Base-by-base conservation (phyloP, 2,797 vertebrate genomes). In the Myotis myotis region DNA sequence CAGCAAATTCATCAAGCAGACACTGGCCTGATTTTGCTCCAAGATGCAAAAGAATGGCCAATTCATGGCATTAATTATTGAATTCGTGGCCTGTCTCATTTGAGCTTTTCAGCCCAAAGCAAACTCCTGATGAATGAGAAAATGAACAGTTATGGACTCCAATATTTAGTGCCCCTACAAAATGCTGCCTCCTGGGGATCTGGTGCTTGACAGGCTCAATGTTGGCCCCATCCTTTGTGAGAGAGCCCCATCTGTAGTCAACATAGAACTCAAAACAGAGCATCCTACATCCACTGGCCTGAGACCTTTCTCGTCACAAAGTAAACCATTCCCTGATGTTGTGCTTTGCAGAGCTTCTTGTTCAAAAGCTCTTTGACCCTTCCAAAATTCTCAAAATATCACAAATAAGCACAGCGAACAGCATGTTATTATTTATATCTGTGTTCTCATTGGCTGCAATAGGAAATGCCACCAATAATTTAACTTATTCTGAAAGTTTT, bases 81-180 rank as follows among this genome's bases (percentile, higher is more conserved):
- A 87, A 81, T 25, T 36, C 13, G 5, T 51, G 25, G 33, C 55
- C 92, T 94, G 53, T 93, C 87, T 88, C 79, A 79, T 55, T 91
- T 97, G 75, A 87, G 82, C 41, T 68, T 81, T 95, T 94, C 89
- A 70, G 83, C 80, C 80, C 87, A 84, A 78, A 96, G 87, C 53
- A 25, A 25, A 72, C 84, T 78, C 51, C n/a, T 95, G 53, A 82
- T 62, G 47, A 79, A 71, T 81, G 51, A 95, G 89, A 70, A 93
- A 89, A 71, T 80, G 44, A 80, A 89, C 57, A 57, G 49, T 64
- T 72, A 30, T 11, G 49, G 30, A 66, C 30, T 17, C 36, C n/a
- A 83, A 17, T 49, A 23, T 28, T 53, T 11, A 72, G 70, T 20
- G 30, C 12, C 23, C 72, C n/a, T 38, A 60, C 25, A 25, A 92